A percentile compares a stretch with the other conserved stretches of the same genome.
phyloP scores from a whole-genome alignment of 2,797 vertebrate genomes.

The Aythya fuligula region DNA sequence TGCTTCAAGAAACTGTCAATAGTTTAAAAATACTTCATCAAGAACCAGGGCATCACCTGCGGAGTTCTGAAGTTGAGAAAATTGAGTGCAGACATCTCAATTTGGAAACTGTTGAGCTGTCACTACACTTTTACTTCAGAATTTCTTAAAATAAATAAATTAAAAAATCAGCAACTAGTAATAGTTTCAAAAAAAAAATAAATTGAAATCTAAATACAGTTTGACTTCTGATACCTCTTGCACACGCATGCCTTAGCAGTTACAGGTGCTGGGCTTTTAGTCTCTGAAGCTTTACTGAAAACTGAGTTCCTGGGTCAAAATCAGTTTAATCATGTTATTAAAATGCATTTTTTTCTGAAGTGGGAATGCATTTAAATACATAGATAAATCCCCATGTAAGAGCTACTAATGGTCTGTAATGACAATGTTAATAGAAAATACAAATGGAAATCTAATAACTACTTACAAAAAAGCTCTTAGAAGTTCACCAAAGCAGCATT shows the following conservation, averaged over 20 bases:
- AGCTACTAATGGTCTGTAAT: not conserved
- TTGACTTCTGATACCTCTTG: not conserved
- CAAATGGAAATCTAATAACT: not conserved
- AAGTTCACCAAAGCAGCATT: not conserved
- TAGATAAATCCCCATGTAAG: not conserved
- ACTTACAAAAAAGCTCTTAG: not conserved
- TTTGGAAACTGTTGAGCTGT: not conserved
- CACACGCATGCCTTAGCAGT: not conserved
- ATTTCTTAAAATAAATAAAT: not conserved
- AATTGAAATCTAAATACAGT: not conserved
- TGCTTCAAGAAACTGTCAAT: not conserved
- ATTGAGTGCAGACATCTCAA: not conserved
- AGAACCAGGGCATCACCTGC: not conserved
- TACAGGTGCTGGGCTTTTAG: not conserved
- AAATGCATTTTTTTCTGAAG: not conserved
- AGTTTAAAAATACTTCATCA: not conserved
- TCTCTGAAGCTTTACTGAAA: not conserved
- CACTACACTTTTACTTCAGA: not conserved
- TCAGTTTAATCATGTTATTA: not conserved
- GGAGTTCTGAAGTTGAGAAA: not conserved
- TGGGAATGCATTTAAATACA: not conserved
- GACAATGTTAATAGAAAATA: not conserved
- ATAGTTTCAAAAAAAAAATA: not conserved
- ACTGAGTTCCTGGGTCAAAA: not conserved
- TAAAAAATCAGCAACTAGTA: not conserved